Evolutionary conservation across 37 sponge, comb jelly and placozoan genomes (phyloP), one percentile per base, ranked within the genome.

Genomic region (Oscarella lobularis): DNA sequence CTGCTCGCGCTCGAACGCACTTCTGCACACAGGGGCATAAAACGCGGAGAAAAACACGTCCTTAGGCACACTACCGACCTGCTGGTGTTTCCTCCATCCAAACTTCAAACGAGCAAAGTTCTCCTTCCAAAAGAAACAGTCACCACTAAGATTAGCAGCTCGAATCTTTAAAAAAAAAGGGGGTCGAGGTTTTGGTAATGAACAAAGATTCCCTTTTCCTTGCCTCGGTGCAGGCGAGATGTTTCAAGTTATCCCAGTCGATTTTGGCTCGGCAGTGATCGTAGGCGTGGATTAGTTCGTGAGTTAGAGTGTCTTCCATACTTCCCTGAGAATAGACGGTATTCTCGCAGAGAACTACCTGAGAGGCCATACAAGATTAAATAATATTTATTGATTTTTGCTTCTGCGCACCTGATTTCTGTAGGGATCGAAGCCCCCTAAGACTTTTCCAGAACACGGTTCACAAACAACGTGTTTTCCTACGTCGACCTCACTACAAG

Each of bases 111-210:
- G 75, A 33, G 83, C 83, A 70, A 94, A 90, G 33, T 82, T 90
- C 70, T 94, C 95, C 55, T 87, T 87, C 86, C 86, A 87, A 55
- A 87, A 94, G 77, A 90, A 90, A 66, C 95, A 94, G 36, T 94
- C 95, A 35, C 92, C 86, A 83, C 95, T 94, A n/a, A 94, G 81
- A 54, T 83, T 94, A 29, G 95, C 95, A 71, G 95, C 95, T 73
- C 91, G 68, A 14, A 90, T 81, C 88, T 88, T 33, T 14, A 74
- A 71, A 79, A 2, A 31, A 5, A 76, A 32, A 4, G 29, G 75
- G 29, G 5, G n/a, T 69, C 9, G 9, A 69, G n/a, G 29, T 9
- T 69, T 6, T 69, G 9, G 14, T 20, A 33, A 35, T 6, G 14
- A 69, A 69, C 32, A 14, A 14, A 5, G 32, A 9, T n/a, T 20